A percentile compares a stretch with the other conserved stretches of the same genome.
These are phyloP conservation scores for Amblyopsis rosae DNA, from an alignment of 2,113 vertebrate species.

Conservation along the genomic window DNA sequence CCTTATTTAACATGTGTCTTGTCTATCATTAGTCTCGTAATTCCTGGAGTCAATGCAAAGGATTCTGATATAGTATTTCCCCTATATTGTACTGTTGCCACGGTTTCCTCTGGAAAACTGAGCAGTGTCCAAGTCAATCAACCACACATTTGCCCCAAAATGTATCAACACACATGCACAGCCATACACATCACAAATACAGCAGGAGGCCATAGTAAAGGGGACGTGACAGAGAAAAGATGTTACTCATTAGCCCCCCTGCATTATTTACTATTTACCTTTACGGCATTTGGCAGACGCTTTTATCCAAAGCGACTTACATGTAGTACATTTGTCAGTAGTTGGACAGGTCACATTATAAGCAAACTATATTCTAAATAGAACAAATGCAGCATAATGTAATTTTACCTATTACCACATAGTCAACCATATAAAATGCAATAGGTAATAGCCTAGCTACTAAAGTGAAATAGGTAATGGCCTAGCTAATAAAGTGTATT, in stretches of 20 bases:
- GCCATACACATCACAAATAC: conserved; percentile 6
- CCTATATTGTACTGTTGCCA: conserved; percentile 27
- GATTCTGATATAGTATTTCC: conserved; percentile 26
- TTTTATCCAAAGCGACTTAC: no score
- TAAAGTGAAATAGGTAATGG: no score
- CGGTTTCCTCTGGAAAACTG: conserved; percentile 17
- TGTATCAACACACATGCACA: conserved; percentile 18
- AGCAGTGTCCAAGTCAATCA: conserved; percentile 43
- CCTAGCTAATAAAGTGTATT: no score
- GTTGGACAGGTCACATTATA: no score
- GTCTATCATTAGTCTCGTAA: conserved; percentile 46
- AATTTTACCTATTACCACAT: no score
- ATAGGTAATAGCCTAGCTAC: no score
- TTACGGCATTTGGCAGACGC: no score
- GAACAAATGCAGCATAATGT: no score
- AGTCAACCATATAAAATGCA: no score
- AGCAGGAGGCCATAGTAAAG: conserved; percentile 17
- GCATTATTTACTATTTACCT: conserved; percentile 9
- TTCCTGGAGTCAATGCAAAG: conserved; percentile 40
- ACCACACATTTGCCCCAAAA: conserved; percentile 43
- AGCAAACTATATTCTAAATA: no score
- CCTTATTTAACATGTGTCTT: conserved; percentile 1
- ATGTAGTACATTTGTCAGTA: no score
- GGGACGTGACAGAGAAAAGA: conserved; percentile 42
- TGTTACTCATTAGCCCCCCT: conserved; percentile 59